Evolutionary conservation across 2,113 vertebrate genomes (phyloP).

Genomic region (Emydocephalus ijimae): DNA sequence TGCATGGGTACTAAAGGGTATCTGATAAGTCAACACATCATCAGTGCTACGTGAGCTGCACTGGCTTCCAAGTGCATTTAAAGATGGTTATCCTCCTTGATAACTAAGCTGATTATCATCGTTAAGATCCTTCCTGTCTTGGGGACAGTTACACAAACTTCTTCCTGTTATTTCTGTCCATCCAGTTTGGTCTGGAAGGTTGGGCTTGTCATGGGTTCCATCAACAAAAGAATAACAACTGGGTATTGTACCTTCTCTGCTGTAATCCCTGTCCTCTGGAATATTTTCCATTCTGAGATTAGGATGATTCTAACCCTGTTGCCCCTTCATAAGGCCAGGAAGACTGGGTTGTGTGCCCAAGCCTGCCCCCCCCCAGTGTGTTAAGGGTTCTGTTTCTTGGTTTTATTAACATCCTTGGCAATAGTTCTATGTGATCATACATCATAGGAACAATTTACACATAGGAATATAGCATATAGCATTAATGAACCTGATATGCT

Average conservation of each 20-base stretch:
- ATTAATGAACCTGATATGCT: not conserved
- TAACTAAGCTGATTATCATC: too few species aligned
- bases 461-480: not conserved
- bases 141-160: too few species aligned
- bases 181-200: not conserved
- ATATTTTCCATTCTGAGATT: not conserved
- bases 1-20: too few species aligned
- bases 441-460: not conserved
- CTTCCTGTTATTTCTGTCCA: not conserved
- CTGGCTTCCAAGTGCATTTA: too few species aligned
- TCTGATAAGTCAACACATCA: too few species aligned
- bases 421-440: not conserved
- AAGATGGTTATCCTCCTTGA: too few species aligned
- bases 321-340: not conserved
- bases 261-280: not conserved
- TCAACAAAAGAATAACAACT: not conserved
- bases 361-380: not conserved
- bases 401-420: not conserved
- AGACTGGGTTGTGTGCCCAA: not conserved
- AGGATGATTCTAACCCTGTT: not conserved
- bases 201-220: not conserved
- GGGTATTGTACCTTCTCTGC: not conserved
- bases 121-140: too few species aligned
- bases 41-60: too few species aligned
- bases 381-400: not conserved